These are phyloP conservation scores for Aphis craccivora DNA, from an alignment of 1,140 invertebrate genomes.

Conservation along the genomic window DNA sequence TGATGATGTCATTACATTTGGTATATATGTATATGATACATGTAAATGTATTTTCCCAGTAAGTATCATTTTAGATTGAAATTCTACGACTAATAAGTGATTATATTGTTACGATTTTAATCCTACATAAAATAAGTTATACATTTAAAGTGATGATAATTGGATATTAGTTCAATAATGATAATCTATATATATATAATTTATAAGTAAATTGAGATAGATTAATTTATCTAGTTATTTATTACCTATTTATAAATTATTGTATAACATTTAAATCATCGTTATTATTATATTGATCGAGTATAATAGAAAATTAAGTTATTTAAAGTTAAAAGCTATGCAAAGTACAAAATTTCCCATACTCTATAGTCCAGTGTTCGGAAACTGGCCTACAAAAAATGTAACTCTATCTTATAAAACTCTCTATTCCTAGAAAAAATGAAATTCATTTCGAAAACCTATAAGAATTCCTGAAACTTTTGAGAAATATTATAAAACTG, in stretches of 20 bases:
- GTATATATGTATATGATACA: not conserved
- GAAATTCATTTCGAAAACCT: no score
- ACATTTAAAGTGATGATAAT: not conserved
- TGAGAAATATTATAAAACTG: no score
- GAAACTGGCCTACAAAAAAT: no score
- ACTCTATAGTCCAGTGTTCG: no score
- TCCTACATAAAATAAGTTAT: not conserved
- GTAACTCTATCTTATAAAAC: no score
- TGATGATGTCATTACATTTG: not conserved
- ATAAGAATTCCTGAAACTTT: no score
- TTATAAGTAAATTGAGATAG: not conserved
- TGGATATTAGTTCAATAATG: not conserved
- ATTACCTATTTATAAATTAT: not conserved
- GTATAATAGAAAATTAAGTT: not conserved
- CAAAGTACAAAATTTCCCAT: no score
- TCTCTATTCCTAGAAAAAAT: no score
- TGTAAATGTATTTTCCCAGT: not conserved
- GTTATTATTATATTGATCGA: not conserved
- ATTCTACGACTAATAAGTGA: not conserved
- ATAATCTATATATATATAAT: not conserved
- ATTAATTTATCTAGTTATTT: not conserved
- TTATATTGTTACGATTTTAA: not conserved
- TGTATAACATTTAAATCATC: not conserved
- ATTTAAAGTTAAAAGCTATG: not conserved
- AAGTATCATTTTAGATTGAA: not conserved